A percentile compares a stretch with the other conserved stretches of the same genome.
These are phyloP conservation scores for Zapornia atra DNA, from an alignment of 2,113 vertebrate species.

Conservation along the genomic window DNA sequence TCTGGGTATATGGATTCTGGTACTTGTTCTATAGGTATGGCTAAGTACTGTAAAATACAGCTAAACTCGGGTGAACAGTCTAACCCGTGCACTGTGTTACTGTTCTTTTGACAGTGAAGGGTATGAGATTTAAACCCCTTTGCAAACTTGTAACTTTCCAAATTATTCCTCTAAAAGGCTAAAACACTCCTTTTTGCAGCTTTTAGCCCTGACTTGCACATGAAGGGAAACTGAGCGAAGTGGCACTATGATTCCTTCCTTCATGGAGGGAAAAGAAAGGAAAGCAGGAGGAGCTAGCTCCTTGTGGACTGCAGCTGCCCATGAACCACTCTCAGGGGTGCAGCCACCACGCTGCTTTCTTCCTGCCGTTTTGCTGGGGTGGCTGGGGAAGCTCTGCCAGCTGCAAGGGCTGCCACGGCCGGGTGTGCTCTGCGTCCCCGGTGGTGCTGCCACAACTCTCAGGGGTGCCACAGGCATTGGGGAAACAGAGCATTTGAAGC, in stretches of 20 bases:
- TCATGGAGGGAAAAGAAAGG: neutral
- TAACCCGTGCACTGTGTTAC: neutral
- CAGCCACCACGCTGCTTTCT: neutral
- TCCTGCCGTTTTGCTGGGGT: neutral
- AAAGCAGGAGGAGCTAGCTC: neutral
- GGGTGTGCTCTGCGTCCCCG: neutral
- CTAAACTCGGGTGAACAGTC: neutral
- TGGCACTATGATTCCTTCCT: neutral
- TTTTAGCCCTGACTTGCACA: neutral
- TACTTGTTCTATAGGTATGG: neutral
- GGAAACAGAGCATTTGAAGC: neutral
- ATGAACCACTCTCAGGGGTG: neutral
- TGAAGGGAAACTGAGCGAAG: neutral
- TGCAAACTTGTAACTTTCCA: neutral
- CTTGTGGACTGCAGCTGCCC: neutral
- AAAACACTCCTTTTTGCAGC: neutral
- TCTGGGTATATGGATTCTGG: neutral
- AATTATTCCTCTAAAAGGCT: neutral
- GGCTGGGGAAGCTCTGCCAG: neutral
- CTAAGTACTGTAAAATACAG: neutral
- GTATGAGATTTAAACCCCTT: neutral
- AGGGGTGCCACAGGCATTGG: fast-evolving
- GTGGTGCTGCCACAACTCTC: neutral
- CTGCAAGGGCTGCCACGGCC: fast-evolving
- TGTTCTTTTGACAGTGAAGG: neutral